phyloP scores from a whole-genome alignment of 1,140 invertebrate genomes.

The Pseudomyrmex flavicornis region DNA sequence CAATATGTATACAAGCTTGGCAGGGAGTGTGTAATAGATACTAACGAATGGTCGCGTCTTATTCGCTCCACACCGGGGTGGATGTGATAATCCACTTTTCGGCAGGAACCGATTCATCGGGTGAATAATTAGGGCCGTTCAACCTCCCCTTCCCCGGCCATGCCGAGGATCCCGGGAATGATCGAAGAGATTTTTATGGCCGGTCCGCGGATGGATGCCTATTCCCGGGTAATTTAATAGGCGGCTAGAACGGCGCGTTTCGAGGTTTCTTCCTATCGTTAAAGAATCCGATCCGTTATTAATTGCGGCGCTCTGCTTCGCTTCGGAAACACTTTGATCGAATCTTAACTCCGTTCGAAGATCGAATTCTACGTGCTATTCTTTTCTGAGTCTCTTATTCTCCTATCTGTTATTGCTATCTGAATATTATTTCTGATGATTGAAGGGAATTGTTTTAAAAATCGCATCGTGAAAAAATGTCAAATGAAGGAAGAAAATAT shows the following conservation, averaged over 20 bases:
- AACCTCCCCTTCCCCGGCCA: slow-evolving; percentile 20
- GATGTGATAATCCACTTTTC: slow-evolving; percentile 67
- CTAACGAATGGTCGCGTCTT: slow-evolving; percentile 47
- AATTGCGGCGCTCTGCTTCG: slow-evolving; percentile 3
- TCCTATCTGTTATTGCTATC: neutral
- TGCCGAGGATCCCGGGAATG: slow-evolving; percentile 21
- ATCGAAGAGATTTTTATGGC: slow-evolving; percentile 58
- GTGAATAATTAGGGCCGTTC: slow-evolving; percentile 69
- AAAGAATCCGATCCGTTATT: slow-evolving; percentile 45
- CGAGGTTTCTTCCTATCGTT: slow-evolving; percentile 13
- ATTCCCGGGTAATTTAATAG: slow-evolving; percentile 42
- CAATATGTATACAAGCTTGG: slow-evolving; percentile 55
- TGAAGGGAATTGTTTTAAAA: neutral
- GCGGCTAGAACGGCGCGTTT: slow-evolving; percentile 32
- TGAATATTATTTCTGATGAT: neutral
- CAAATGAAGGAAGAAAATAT: neutral
- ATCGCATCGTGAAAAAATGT: neutral
- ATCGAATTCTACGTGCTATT: neutral
- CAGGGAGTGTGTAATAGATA: slow-evolving; percentile 64
- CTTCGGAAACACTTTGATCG: slow-evolving; percentile 12
- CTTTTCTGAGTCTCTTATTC: neutral
- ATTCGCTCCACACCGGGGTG: slow-evolving; percentile 40
- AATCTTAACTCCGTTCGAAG: slow-evolving; percentile 1
- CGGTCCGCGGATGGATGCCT: slow-evolving; percentile 34
- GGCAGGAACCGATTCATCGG: slow-evolving; percentile 48